Conservation (phyloP, 1,140 invertebrate species). For the Trypoxylus dichotomus region DNA sequence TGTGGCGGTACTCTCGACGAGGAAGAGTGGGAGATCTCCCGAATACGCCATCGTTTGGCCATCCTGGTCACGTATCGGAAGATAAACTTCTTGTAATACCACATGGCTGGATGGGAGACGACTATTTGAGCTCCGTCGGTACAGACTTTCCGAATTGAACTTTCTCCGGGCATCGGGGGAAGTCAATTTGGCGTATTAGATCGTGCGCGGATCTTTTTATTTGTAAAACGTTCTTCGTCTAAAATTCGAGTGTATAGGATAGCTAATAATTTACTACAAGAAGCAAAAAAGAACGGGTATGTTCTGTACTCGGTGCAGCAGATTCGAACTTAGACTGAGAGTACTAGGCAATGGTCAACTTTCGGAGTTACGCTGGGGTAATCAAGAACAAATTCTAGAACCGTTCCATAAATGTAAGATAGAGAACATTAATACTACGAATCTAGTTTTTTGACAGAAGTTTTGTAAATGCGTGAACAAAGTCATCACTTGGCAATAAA, state of each 20-base stretch:
- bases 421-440: too few relatives aligned
- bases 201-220: neutral
- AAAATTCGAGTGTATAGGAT: neutral
- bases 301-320: too few relatives aligned
- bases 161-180: neutral
- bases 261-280: neutral
- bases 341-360: too few relatives aligned
- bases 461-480: too few relatives aligned
- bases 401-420: too few relatives aligned
- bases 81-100: conserved; percentile 25
- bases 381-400: too few relatives aligned
- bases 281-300: neutral
- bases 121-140: neutral
- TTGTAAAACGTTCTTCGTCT: neutral
- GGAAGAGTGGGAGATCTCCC: neutral
- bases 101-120: neutral
- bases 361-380: too few relatives aligned
- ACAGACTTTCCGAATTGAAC: neutral
- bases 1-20: neutral
- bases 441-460: too few relatives aligned
- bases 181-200: conserved; percentile 20
- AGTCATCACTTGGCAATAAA: too few relatives aligned
- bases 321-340: too few relatives aligned
- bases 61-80: conserved; percentile 17
- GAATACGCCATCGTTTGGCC: neutral